These are phyloP conservation scores for Masticophis lateralis DNA, from an alignment of 2,797 vertebrate genomes.

Conservation along the genomic window DNA sequence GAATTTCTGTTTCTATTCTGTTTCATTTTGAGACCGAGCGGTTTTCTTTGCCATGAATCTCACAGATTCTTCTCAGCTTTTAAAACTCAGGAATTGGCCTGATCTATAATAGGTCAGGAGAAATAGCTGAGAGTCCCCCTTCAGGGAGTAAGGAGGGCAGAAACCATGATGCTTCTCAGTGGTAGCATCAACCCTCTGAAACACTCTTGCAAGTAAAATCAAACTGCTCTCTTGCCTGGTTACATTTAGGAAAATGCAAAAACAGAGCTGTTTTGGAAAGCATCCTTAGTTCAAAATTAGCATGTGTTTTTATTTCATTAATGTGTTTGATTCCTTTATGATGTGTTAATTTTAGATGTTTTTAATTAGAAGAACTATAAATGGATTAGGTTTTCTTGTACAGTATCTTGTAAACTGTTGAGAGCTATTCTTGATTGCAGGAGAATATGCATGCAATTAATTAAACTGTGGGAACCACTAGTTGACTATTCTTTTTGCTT, in stretches of 20 bases:
- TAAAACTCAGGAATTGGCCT: background rate
- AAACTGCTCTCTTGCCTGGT: background rate
- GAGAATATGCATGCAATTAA: background rate
- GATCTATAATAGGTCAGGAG: background rate
- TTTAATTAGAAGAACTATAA: background rate
- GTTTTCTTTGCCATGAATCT: background rate
- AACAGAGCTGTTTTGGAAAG: background rate
- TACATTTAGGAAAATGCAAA: background rate
- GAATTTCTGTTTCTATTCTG: slow-evolving; percentile 35
- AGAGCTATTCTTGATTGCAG: background rate
- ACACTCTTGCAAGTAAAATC: background rate
- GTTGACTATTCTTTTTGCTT: background rate
- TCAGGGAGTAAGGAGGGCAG: background rate
- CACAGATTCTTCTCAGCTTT: background rate
- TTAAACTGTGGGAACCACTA: background rate
- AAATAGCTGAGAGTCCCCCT: background rate
- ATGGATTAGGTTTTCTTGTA: background rate
- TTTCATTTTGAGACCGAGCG: slow-evolving; percentile 51
- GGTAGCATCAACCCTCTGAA: background rate
- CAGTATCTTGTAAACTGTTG: background rate
- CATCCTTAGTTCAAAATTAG: background rate
- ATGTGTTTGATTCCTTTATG: background rate
- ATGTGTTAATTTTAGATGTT: background rate
- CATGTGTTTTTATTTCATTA: background rate
- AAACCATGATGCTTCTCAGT: background rate